These are phyloP conservation scores for Spilarctia lutea DNA, from an alignment of 2,888 invertebrate genomes.

Conservation along the genomic window DNA sequence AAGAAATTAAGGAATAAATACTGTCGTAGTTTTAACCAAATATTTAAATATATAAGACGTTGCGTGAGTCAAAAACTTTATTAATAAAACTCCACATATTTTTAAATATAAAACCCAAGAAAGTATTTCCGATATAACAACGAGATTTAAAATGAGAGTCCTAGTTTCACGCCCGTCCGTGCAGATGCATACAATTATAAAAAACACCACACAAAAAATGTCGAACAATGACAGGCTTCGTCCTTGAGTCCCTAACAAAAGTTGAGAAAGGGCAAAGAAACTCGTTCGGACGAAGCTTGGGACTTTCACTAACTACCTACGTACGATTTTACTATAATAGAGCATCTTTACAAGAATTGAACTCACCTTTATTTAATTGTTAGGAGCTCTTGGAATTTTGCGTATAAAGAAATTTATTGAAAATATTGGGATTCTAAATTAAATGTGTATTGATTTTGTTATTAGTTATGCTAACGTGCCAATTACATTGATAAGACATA, in stretches of 20 bases:
- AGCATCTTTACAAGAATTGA: neutral
- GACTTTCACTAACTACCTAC: constrained; percentile 85
- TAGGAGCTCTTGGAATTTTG: neutral
- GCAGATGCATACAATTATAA: constrained; percentile 83
- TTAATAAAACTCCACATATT: constrained; percentile 42
- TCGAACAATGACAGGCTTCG: constrained; percentile 80
- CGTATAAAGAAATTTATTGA: neutral
- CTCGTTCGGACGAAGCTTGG: constrained; percentile 82
- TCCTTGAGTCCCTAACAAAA: constrained; percentile 85
- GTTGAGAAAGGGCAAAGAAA: constrained; percentile 85
- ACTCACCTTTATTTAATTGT: constrained; percentile 6
- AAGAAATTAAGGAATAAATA: constrained; percentile 50
- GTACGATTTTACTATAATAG: constrained; percentile 40
- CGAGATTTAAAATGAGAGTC: constrained; percentile 67
- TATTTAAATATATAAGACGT: constrained; percentile 60
- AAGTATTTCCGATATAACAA: constrained; percentile 67
- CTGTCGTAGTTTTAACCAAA: constrained; percentile 52
- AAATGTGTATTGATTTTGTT: constrained; percentile 77
- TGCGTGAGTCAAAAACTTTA: constrained; percentile 54
- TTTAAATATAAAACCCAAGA: constrained; percentile 41
- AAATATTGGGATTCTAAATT: constrained; percentile 33
- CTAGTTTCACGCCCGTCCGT: constrained; percentile 74
- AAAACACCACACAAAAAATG: constrained; percentile 73
- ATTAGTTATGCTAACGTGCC: constrained; percentile 68
- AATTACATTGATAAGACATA: constrained; percentile 73